A percentile compares a stretch with the other conserved stretches of the same genome.
phyloP scores from a whole-genome alignment of 2,888 invertebrate genomes.

The Melolontha melolontha region DNA sequence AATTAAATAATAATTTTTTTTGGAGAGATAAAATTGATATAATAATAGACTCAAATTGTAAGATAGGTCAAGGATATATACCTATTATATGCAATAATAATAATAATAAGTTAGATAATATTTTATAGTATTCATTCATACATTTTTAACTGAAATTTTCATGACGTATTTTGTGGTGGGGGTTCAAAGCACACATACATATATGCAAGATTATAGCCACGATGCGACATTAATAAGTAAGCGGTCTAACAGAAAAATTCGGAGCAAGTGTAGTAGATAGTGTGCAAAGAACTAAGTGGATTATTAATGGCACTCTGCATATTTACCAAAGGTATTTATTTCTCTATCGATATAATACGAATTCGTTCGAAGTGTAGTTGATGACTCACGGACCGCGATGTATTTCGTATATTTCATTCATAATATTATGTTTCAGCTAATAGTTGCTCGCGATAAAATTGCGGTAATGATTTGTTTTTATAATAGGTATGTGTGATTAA shows the following conservation, averaged over 20 bases:
- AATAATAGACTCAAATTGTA: no score
- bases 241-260: constrained; percentile 36
- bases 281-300: constrained; percentile 26
- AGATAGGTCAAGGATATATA: no score
- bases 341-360: constrained; percentile 17
- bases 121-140: no score
- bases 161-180: constrained; percentile 23
- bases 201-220: constrained; percentile 28
- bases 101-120: no score
- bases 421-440: constrained; percentile 19
- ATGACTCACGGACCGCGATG: constrained; percentile 25
- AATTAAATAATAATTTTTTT: no score
- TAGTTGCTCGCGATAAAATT: constrained; percentile 27
- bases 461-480: constrained; percentile 28
- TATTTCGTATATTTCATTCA: constrained; percentile 26
- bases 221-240: constrained; percentile 38
- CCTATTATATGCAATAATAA: no score
- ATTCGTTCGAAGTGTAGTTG: constrained; percentile 12
- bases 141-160: no score
- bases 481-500: constrained; percentile 18
- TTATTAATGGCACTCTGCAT: constrained; percentile 48
- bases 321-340: constrained; percentile 46
- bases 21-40: no score
- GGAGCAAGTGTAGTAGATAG: constrained; percentile 27
- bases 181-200: constrained; percentile 26